Evolutionary conservation across 1,140 invertebrate genomes (phyloP).

Genomic region (Planococcus citri): DNA sequence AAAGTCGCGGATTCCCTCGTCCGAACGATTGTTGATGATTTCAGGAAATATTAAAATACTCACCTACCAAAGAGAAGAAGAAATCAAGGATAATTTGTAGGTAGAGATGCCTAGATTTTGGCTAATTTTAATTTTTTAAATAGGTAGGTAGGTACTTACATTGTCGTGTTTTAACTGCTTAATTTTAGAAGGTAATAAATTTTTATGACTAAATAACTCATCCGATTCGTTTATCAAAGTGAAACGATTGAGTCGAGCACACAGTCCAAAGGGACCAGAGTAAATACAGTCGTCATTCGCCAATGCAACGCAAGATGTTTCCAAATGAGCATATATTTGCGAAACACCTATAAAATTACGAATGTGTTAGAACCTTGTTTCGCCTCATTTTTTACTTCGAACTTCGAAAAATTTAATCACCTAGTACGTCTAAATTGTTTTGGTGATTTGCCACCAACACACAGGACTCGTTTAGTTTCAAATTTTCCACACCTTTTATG

Average conservation of each 20-base stretch:
- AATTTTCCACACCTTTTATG: background rate
- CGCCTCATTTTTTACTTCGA: too few relatives aligned
- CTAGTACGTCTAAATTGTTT: background rate
- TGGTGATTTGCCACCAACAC: background rate
- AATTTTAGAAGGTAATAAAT: background rate
- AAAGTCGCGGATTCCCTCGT: background rate
- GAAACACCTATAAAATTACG: background rate
- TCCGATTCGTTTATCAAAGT: background rate
- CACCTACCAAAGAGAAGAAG: background rate
- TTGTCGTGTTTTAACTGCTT: background rate
- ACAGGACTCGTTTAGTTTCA: background rate
- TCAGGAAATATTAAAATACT: constrained; percentile 4
- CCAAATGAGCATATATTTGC: background rate
- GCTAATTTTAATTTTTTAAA: too few relatives aligned
- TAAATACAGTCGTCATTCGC: background rate
- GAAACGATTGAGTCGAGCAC: background rate
- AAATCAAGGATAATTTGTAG: too few relatives aligned
- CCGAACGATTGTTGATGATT: background rate
- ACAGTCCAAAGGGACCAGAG: background rate
- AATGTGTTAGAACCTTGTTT: too few relatives aligned
- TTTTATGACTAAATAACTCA: background rate
- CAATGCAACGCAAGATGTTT: background rate
- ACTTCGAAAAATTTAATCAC: background rate
- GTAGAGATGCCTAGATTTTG: too few relatives aligned
- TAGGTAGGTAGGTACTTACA: background rate